Evolutionary conservation across 2,797 vertebrate genomes (phyloP).

Genomic region (Alcedo atthis): DNA sequence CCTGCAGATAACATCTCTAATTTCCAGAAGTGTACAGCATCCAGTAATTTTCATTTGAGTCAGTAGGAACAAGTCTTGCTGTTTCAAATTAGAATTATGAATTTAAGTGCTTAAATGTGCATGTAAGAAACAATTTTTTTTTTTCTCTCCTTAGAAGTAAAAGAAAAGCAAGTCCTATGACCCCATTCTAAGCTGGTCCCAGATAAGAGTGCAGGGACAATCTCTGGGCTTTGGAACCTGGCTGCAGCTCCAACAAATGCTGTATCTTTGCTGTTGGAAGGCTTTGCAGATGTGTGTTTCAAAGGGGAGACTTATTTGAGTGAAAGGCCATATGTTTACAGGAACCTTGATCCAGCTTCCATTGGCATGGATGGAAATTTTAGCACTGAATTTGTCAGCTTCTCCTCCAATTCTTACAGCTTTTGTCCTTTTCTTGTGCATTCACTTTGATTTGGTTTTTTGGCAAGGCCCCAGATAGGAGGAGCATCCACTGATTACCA

Average conservation of each 20-base stretch:
- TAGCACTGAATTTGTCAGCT: background rate
- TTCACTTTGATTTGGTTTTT: background rate
- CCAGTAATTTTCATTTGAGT: background rate
- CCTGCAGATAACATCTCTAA: background rate
- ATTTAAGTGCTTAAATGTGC: background rate
- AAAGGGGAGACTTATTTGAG: background rate
- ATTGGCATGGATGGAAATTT: background rate
- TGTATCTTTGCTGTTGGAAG: background rate
- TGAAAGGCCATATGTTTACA: background rate
- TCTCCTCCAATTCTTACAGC: background rate
- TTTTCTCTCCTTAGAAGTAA: background rate
- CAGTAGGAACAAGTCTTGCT: background rate
- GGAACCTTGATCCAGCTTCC: background rate
- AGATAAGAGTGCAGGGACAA: fast-evolving
- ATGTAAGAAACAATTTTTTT: background rate
- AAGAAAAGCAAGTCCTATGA: background rate
- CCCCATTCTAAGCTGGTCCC: background rate
- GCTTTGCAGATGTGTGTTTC: background rate
- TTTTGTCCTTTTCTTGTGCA: background rate
- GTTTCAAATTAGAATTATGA: background rate
- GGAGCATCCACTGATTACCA: background rate
- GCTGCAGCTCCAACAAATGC: background rate
- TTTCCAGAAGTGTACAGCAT: background rate
- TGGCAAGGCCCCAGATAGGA: background rate
- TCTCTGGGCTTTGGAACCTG: background rate